Conservation (phyloP, 2,113 vertebrate genomes). For the Sebastes schlegelii region DNA sequence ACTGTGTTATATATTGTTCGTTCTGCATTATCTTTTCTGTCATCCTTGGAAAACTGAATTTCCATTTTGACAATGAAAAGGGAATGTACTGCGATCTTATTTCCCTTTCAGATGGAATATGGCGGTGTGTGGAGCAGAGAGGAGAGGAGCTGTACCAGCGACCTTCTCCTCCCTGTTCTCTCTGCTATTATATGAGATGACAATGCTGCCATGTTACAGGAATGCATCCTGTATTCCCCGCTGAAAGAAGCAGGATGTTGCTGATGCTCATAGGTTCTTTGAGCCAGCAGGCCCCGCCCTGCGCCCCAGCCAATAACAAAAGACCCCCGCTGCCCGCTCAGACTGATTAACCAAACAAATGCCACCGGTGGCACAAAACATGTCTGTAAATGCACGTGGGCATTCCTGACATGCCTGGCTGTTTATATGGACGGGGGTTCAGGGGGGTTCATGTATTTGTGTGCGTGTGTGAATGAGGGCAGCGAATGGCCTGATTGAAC, state of each 20-base stretch:
- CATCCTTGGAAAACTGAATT: background rate
- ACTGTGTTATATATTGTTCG: background rate
- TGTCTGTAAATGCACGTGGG: constrained; percentile 73
- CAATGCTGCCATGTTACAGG: constrained; percentile 65
- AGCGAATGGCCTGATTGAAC: constrained; percentile 56
- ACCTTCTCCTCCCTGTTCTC: constrained; percentile 27
- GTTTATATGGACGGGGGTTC: constrained; percentile 71
- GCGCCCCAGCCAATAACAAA: constrained; percentile 75
- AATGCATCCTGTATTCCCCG: constrained; percentile 59
- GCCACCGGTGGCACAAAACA: constrained; percentile 75
- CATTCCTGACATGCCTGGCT: constrained; percentile 78
- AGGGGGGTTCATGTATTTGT: constrained; percentile 63
- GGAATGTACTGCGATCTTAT: background rate
- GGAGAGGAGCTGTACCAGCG: constrained; percentile 32
- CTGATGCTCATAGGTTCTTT: constrained; percentile 81
- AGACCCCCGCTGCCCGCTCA: constrained; percentile 60
- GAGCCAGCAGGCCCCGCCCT: constrained; percentile 65
- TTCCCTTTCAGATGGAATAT: constrained; percentile 7
- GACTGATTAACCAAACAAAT: constrained; percentile 78
- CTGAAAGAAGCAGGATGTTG: constrained; percentile 76
- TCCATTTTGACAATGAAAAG: background rate
- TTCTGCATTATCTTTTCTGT: background rate
- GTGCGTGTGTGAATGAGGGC: constrained; percentile 51
- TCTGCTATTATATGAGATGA: constrained; percentile 53
- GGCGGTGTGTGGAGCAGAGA: constrained; percentile 2